phyloP scores from a whole-genome alignment of 2,888 invertebrate species.

The Sminthurides aquaticus region DNA sequence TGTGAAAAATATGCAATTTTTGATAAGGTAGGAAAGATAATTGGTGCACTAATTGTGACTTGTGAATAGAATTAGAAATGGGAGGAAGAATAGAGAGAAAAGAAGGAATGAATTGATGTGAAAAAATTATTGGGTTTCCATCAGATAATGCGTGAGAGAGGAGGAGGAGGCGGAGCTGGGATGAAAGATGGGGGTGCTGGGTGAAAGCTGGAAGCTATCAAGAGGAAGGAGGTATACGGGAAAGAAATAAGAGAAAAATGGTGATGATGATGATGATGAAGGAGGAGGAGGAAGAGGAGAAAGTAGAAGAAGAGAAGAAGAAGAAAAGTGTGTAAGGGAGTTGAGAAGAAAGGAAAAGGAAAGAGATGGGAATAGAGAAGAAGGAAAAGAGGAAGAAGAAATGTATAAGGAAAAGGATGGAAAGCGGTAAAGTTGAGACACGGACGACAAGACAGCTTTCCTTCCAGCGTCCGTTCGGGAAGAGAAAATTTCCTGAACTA shows the following conservation, averaged over 20 bases:
- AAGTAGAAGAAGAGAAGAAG: not conserved
- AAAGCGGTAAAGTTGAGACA: constrained; percentile 22
- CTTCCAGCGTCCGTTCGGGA: constrained; percentile 43
- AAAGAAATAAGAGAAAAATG: constrained; percentile 1
- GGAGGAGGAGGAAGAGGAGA: constrained; percentile 6
- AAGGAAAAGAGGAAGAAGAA: constrained; percentile 1
- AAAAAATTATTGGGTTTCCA: not conserved
- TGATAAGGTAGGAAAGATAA: not conserved
- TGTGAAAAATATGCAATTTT: too few species aligned
- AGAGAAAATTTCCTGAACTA: constrained; percentile 44
- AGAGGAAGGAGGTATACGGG: not conserved
- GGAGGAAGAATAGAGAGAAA: not conserved
- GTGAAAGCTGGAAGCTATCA: too few species aligned
- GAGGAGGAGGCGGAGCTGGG: not conserved
- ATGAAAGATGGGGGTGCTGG: not conserved
- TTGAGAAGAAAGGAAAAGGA: constrained; percentile 4
- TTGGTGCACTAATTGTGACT: not conserved
- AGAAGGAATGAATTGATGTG: not conserved
- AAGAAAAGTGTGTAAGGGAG: not conserved
- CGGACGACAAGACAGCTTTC: constrained; percentile 30
- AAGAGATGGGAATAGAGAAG: constrained; percentile 5
- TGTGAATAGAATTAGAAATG: not conserved
- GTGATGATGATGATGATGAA: not conserved
- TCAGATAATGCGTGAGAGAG: not conserved
- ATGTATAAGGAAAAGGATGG: not conserved